These are phyloP conservation scores for Syndactyla subalaris DNA, from an alignment of 2,797 vertebrate genomes.

Conservation along the genomic window DNA sequence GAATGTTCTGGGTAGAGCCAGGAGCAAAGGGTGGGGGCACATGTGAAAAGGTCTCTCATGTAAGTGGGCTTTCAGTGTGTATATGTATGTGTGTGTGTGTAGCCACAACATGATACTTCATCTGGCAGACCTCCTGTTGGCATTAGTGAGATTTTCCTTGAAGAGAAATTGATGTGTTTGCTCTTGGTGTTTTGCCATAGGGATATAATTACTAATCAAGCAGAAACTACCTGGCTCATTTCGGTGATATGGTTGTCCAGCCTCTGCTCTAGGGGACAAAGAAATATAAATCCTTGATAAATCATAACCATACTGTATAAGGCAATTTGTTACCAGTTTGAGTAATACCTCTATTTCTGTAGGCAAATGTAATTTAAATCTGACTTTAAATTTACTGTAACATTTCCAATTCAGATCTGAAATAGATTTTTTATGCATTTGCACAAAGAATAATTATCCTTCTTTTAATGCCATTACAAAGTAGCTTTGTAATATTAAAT, in stretches of 20 bases:
- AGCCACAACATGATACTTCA: not conserved
- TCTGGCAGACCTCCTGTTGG: not conserved
- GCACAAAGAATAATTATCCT: not conserved
- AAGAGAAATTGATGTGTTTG: not conserved
- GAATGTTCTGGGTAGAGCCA: not conserved
- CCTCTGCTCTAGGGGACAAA: not conserved
- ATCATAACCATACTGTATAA: not conserved
- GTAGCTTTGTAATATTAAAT: not conserved
- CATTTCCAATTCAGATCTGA: not conserved
- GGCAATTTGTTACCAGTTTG: not conserved
- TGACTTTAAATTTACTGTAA: not conserved
- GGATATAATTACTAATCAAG: not conserved
- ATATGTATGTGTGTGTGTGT: not conserved
- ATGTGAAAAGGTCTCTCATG: not conserved
- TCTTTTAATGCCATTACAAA: not conserved
- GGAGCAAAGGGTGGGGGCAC: not conserved
- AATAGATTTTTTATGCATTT: not conserved
- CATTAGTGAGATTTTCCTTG: not conserved
- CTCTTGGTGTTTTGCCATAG: not conserved
- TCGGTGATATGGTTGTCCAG: not conserved
- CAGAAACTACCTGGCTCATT: not conserved
- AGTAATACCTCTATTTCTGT: not conserved
- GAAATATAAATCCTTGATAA: not conserved
- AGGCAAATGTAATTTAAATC: not conserved
- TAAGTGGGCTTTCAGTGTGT: not conserved